Evolutionary conservation across 2,797 vertebrate species (phyloP).

Genomic region (Tenualosa ilisha): DNA sequence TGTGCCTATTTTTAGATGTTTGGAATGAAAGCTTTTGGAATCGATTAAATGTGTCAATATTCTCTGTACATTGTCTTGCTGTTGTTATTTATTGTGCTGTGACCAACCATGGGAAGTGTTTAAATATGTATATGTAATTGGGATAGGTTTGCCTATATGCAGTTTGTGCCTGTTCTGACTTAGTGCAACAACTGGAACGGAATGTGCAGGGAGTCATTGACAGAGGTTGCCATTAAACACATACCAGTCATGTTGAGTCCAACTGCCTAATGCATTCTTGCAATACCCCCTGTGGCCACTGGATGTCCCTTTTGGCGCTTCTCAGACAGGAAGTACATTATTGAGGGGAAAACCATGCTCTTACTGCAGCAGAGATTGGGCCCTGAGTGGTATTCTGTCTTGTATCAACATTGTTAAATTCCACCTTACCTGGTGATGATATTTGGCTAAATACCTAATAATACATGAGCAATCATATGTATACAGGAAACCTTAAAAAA

Average conservation of each 20-base stretch:
- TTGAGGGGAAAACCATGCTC: neutral
- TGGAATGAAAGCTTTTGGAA: conserved; percentile 6
- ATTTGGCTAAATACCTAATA: too few relatives aligned
- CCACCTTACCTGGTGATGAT: neutral
- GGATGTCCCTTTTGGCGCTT: neutral
- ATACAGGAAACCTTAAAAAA: neutral
- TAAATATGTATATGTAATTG: neutral
- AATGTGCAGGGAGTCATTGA: neutral
- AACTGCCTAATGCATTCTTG: neutral
- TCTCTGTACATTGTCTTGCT: neutral
- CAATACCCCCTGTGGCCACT: neutral
- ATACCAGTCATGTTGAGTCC: neutral
- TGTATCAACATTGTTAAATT: neutral
- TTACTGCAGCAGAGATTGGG: neutral
- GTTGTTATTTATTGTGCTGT: neutral
- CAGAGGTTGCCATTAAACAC: neutral
- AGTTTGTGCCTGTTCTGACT: neutral
- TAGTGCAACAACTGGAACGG: neutral
- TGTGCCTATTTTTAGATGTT: conserved; percentile 23
- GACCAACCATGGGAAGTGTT: neutral
- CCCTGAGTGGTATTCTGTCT: neutral
- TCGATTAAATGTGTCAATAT: neutral
- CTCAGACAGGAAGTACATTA: too few relatives aligned
- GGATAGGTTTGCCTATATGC: neutral
- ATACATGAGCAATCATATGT: too few relatives aligned